Evolutionary conservation across 2,113 vertebrate genomes (phyloP).

Genomic region (Zosterops hypoxanthus): DNA sequence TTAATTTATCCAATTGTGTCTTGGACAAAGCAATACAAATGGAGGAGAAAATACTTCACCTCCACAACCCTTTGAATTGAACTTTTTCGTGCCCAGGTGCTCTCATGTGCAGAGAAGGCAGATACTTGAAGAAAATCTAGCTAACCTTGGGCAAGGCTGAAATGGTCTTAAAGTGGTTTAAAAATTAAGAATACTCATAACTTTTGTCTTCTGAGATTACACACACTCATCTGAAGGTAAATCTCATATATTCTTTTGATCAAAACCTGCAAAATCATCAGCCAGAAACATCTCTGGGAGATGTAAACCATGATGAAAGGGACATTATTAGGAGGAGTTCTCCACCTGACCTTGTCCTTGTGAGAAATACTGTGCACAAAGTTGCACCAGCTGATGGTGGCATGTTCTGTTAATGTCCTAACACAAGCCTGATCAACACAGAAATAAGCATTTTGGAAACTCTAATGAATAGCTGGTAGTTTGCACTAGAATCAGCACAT

Average conservation of each 20-base stretch:
- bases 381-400: fast-evolving
- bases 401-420: fast-evolving
- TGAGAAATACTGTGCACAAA: neutral
- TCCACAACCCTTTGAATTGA: neutral
- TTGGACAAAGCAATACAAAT: neutral
- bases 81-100: fast-evolving
- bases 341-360: neutral
- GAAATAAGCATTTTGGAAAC: neutral
- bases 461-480: neutral
- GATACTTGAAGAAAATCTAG: neutral
- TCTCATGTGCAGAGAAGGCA: neutral
- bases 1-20: neutral
- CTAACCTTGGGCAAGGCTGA: neutral
- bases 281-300: neutral
- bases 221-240: neutral
- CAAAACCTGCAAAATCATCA: neutral
- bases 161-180: neutral
- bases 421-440: neutral
- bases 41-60: neutral
- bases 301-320: fast-evolving
- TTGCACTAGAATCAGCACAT: neutral
- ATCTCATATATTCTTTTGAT: neutral
- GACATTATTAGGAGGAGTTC: neutral
- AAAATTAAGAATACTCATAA: neutral
- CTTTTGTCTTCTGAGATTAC: neutral